phyloP scores from a whole-genome alignment of 2,797 vertebrate genomes.

The Danio kyathit region DNA sequence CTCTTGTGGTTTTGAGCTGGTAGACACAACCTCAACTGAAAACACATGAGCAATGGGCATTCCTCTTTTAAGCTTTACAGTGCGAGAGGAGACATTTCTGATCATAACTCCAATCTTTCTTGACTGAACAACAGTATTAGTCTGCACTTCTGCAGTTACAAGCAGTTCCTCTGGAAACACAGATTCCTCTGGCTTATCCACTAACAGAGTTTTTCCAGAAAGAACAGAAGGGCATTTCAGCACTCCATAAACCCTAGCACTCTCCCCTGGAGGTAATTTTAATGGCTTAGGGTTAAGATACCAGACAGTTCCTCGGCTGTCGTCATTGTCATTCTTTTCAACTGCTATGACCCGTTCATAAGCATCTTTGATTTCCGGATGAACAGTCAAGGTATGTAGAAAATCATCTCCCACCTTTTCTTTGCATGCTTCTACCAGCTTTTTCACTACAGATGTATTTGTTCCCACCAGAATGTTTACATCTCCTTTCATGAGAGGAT shows the following conservation, averaged over 20 bases:
- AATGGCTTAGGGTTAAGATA: not conserved
- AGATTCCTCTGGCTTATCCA: not conserved
- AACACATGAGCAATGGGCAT: slow-evolving; percentile 7
- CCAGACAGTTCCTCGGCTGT: slow-evolving; percentile 4
- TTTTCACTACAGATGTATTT: slow-evolving; percentile 26
- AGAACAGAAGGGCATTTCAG: not conserved
- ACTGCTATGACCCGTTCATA: not conserved
- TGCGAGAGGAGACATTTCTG: not conserved
- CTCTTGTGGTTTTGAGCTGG: not conserved
- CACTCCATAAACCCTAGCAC: not conserved
- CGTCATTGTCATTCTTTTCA: not conserved
- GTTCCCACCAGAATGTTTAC: slow-evolving; percentile 34
- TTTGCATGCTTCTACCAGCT: slow-evolving; percentile 7
- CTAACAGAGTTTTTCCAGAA: not conserved
- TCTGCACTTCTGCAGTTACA: not conserved
- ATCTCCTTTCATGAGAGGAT: slow-evolving; percentile 12
- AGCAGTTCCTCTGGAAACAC: not conserved
- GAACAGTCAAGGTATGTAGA: not conserved
- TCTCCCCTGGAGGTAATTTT: not conserved
- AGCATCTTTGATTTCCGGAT: not conserved
- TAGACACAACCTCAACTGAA: not conserved
- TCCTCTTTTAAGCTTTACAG: not conserved
- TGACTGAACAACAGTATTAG: not conserved
- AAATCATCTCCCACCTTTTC: not conserved
- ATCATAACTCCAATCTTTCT: not conserved